Percentiles rank a stretch among this genome's conserved stretches.
Conservation (phyloP, 2,797 vertebrate genomes). For the Neosalanx taihuensis region DNA sequence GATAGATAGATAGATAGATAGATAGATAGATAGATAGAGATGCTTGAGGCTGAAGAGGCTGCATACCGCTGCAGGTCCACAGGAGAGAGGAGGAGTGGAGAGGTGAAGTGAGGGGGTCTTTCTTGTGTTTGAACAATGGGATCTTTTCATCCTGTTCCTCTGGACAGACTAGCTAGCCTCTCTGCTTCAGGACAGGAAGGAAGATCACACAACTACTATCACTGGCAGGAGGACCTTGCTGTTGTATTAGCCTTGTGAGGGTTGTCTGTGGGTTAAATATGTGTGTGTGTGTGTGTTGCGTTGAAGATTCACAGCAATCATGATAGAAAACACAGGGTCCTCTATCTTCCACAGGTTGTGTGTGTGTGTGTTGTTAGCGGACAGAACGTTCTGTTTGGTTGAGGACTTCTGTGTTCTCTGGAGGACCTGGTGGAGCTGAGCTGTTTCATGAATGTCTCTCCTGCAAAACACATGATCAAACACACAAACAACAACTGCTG, state of each 20-base stretch:
- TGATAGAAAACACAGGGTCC: constrained; percentile 8
- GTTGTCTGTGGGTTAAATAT: neutral
- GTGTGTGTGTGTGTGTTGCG: neutral
- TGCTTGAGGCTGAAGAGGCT: constrained; percentile 28
- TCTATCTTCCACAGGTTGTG: constrained; percentile 19
- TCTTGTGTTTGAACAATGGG: constrained; percentile 63
- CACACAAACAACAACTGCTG: neutral
- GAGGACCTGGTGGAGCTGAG: constrained; percentile 27
- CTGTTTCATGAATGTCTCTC: constrained; percentile 27
- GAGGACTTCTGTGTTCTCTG: constrained; percentile 49
- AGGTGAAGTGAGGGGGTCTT: constrained; percentile 59
- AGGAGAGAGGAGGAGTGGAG: constrained; percentile 41
- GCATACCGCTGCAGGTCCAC: constrained; percentile 46
- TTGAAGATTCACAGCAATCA: neutral
- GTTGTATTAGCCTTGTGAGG: neutral
- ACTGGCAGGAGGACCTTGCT: neutral
- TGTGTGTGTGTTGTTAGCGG: constrained; percentile 28
- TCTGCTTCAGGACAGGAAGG: neutral
- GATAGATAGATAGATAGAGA: no score
- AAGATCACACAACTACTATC: neutral
- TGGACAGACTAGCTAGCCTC: constrained; percentile 20
- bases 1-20: no score
- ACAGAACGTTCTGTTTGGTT: constrained; percentile 41
- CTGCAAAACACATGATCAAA: constrained; percentile 8
- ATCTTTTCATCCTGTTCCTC: constrained; percentile 53